Evolutionary conservation across 2,797 vertebrate genomes (phyloP).

Genomic region (Hylomyscus alleni): DNA sequence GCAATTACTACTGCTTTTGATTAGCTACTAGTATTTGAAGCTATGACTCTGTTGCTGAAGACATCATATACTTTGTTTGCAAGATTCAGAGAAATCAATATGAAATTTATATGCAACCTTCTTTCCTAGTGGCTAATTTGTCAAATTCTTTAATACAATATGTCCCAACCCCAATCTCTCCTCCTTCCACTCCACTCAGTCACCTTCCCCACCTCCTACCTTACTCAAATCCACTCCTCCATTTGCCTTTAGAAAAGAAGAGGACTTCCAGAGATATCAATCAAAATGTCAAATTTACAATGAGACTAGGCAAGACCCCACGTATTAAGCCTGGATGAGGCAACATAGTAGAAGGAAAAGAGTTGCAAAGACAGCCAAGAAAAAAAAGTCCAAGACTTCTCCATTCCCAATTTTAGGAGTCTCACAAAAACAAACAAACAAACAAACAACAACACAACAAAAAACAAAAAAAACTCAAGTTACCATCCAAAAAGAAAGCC

Average conservation of each 20-base stretch:
- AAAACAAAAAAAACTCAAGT: neutral
- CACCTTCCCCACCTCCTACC: neutral
- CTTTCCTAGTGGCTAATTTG: neutral
- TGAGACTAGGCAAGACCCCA: neutral
- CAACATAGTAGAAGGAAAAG: neutral
- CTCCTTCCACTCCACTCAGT: neutral
- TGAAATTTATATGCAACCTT: neutral
- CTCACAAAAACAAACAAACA: neutral
- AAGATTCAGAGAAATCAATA: neutral
- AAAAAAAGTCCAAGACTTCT: neutral
- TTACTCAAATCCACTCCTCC: neutral
- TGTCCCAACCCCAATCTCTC: neutral
- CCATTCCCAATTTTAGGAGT: neutral
- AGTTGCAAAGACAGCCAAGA: neutral
- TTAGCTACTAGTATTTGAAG: neutral
- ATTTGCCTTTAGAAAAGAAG: neutral
- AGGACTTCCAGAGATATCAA: neutral
- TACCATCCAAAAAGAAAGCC: neutral
- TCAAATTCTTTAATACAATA: neutral
- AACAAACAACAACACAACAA: no score
- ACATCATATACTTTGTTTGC: neutral
- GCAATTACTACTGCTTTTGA: neutral
- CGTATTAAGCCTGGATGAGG: neutral
- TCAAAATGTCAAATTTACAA: neutral
- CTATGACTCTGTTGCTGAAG: neutral